These are phyloP conservation scores for Diorhabda elongata DNA, from an alignment of 1,140 invertebrate genomes.

Conservation along the genomic window DNA sequence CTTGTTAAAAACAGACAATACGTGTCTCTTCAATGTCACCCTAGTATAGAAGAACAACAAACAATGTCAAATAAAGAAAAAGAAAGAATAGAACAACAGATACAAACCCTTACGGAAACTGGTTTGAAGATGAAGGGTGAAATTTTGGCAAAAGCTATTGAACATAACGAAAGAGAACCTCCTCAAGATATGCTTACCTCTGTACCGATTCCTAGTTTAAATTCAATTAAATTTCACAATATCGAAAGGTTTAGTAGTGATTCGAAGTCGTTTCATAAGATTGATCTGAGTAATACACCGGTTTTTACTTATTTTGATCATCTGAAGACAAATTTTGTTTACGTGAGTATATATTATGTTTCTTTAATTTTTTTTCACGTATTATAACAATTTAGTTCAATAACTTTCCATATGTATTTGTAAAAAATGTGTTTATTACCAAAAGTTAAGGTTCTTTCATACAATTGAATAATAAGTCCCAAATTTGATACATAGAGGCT, in stretches of 20 bases:
- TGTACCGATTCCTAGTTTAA: constrained; percentile 65
- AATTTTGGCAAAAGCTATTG: constrained; percentile 63
- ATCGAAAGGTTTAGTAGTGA: constrained; percentile 58
- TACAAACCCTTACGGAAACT: constrained; percentile 58
- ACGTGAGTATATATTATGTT: constrained; percentile 57
- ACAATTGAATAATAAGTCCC: too few species aligned
- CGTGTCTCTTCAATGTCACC: constrained; percentile 53
- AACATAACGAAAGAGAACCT: constrained; percentile 71
- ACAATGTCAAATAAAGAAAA: constrained; percentile 61
- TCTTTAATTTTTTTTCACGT: too few species aligned
- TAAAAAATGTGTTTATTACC: too few species aligned
- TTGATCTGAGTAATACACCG: constrained; percentile 64
- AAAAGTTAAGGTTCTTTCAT: too few species aligned
- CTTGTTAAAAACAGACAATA: constrained; percentile 57
- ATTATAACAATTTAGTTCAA: too few species aligned
- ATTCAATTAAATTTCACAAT: constrained; percentile 65
- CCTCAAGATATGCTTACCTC: constrained; percentile 63
- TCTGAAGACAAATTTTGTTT: constrained; percentile 78
- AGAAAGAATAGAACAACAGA: constrained; percentile 61
- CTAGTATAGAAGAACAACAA: constrained; percentile 57
- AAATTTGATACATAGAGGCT: too few species aligned
- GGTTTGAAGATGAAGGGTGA: constrained; percentile 64
- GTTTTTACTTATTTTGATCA: constrained; percentile 75
- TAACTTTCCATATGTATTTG: too few species aligned
- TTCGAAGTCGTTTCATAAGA: constrained; percentile 54